Percentiles rank a stretch among this genome's conserved stretches.
Conservation (phyloP, 2,888 invertebrate genomes). For the Ditula angustiorana region DNA sequence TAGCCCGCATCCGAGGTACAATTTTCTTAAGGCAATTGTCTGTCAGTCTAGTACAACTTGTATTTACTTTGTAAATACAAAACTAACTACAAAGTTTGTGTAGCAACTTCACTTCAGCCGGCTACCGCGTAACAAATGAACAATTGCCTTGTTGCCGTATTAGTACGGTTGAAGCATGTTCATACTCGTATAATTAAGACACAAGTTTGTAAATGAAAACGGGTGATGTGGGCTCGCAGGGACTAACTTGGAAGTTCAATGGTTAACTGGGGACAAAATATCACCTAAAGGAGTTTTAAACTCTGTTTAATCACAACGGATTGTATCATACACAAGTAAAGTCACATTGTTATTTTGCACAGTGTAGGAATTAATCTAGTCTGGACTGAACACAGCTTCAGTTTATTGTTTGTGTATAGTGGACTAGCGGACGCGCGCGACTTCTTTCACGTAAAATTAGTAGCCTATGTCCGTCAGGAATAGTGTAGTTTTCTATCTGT, state of each 20-base stretch:
- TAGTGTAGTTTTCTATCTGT: too few relatives aligned
- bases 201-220: conserved; percentile 19
- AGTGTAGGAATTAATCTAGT: background rate
- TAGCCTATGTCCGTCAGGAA: too few relatives aligned
- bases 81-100: background rate
- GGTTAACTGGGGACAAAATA: conserved; percentile 19
- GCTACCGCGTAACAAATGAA: background rate
- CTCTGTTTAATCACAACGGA: conserved; percentile 12
- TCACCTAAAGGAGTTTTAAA: background rate
- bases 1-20: too few relatives aligned
- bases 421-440: too few relatives aligned
- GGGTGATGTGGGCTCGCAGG: background rate
- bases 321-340: background rate
- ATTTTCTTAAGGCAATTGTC: background rate
- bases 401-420: background rate
- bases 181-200: conserved; percentile 17
- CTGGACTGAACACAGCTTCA: background rate
- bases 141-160: conserved; percentile 11
- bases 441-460: too few relatives aligned
- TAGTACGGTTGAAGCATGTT: conserved; percentile 7
- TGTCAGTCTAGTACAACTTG: too few relatives aligned
- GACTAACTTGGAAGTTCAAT: conserved; percentile 17
- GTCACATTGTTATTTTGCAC: background rate
- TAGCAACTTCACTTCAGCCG: background rate
- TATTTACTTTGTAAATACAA: background rate